A percentile compares a stretch with the other conserved stretches of the same genome.
Evolutionary conservation across 2,888 invertebrate genomes (phyloP).

Genomic region (Agrochola circellaris): DNA sequence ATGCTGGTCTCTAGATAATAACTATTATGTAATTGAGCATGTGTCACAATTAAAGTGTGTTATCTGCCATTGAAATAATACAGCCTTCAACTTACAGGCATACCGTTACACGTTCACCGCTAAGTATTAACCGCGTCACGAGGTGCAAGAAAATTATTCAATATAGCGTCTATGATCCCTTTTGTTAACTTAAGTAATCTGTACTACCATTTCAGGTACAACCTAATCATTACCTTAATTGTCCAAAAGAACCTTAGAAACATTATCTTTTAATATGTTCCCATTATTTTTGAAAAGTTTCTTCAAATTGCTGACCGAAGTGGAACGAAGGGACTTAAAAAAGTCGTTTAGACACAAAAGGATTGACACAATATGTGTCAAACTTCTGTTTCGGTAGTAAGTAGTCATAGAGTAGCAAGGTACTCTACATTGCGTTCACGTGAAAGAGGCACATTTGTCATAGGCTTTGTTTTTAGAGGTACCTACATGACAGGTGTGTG

Average conservation of each 20-base stretch:
- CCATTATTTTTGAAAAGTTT: constrained; percentile 51
- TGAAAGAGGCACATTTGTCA: constrained; percentile 58
- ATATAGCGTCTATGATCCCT: not conserved
- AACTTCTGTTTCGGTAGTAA: constrained; percentile 85
- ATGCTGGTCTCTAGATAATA: not conserved
- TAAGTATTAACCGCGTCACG: not conserved
- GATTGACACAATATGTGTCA: constrained; percentile 75
- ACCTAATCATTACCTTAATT: constrained; percentile 42
- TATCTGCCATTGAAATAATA: not conserved
- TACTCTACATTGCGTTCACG: constrained; percentile 44
- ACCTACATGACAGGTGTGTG: constrained; percentile 51
- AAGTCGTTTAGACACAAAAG: constrained; percentile 69
- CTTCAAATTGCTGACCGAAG: constrained; percentile 48
- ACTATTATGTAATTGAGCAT: not conserved
- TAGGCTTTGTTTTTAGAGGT: constrained; percentile 52
- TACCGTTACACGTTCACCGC: not conserved
- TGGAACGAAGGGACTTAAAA: constrained; percentile 58
- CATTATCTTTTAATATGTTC: constrained; percentile 58
- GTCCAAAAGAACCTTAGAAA: constrained; percentile 24
- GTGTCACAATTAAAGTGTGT: not conserved
- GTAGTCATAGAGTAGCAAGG: constrained; percentile 48
- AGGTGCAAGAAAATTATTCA: constrained; percentile 21
- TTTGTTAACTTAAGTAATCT: constrained; percentile 21
- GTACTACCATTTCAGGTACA: constrained; percentile 37
- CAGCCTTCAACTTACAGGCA: not conserved